Base-by-base conservation (phyloP, 2,797 vertebrate species). In the Sebastes iracundus region DNA sequence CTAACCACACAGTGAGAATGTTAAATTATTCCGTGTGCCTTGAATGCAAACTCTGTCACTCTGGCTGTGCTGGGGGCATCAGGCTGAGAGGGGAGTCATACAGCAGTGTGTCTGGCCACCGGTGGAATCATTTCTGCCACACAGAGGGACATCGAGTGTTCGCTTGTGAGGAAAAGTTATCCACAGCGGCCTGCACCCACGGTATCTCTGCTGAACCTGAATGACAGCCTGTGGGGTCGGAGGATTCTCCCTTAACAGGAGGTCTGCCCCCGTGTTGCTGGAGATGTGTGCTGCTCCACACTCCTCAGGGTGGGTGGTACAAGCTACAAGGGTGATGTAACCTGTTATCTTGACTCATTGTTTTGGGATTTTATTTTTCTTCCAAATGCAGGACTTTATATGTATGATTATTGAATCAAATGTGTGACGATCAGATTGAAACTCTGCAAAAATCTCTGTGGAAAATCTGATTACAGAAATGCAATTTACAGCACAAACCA, bases 1-100 rank as follows among this genome's bases (percentile, higher is more conserved):
- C 16, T 72, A 55, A 67, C 35, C 30, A n/a, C 7, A 32, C 32
- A 61, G 42, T 6, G 23, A 71, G 33, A 53, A 75, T 72, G 68
- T 58, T n/a, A 55, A 82, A 72, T 68, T 74, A 13, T 46, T 69
- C 30, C 6, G 5, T 77, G 55, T 18, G 42, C 33, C 68, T 64
- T 22, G 42, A 80, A 78, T 78, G 62, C 6, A 72, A 86, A 64
- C 46, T 60, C 10, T 73, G 59, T 79, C n/a, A 69, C 69, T 63
- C 12, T 60, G 42, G 46, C n/a, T 33, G 61, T 49, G 49, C 62
- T 38, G 28, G 12, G 58, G 33, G 60, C 38, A 38, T 66, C 52
- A 28, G 30, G 27, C 73, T 61, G 38, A 67, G 58, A 35, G 25
- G 30, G 27, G 20, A 38, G 38, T 23, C 33, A 23, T 7, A 12